These are phyloP conservation scores for Endomychus coccineus DNA, from an alignment of 2,888 invertebrate genomes.

Conservation along the genomic window DNA sequence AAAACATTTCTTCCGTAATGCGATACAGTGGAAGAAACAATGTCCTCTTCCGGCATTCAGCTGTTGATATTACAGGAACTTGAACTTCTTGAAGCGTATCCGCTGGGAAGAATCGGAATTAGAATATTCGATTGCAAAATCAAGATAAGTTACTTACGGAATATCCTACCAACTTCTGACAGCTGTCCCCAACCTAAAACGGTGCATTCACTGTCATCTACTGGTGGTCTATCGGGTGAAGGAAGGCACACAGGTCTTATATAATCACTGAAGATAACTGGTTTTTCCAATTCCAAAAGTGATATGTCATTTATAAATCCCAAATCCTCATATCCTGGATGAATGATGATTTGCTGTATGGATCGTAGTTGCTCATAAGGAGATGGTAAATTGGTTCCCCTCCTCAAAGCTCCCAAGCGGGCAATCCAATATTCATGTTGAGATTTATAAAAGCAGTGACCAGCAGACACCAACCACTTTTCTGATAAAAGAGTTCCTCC, in stretches of 20 bases:
- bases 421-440: constrained; percentile 74
- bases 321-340: constrained; percentile 66
- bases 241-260: constrained; percentile 61
- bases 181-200: constrained; percentile 78
- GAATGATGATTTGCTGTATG: constrained; percentile 58
- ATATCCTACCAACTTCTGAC: constrained; percentile 69
- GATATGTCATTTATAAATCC: constrained; percentile 77
- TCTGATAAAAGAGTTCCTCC: constrained; percentile 66
- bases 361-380: constrained; percentile 66
- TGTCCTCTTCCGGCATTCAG: constrained; percentile 67
- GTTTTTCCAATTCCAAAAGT: constrained; percentile 53
- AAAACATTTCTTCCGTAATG: constrained; percentile 75
- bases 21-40: constrained; percentile 66
- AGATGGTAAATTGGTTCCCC: constrained; percentile 65
- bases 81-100: constrained; percentile 78
- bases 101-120: constrained; percentile 45
- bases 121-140: not conserved
- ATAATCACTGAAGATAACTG: constrained; percentile 55
- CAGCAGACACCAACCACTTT: constrained; percentile 70
- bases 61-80: constrained; percentile 69
- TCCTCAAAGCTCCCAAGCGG: constrained; percentile 64
- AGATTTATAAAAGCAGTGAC: constrained; percentile 72
- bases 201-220: constrained; percentile 63
- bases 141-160: constrained; percentile 54
- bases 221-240: constrained; percentile 49